Conservation (phyloP, 2,888 invertebrate species). For the Acleris sparsana region DNA sequence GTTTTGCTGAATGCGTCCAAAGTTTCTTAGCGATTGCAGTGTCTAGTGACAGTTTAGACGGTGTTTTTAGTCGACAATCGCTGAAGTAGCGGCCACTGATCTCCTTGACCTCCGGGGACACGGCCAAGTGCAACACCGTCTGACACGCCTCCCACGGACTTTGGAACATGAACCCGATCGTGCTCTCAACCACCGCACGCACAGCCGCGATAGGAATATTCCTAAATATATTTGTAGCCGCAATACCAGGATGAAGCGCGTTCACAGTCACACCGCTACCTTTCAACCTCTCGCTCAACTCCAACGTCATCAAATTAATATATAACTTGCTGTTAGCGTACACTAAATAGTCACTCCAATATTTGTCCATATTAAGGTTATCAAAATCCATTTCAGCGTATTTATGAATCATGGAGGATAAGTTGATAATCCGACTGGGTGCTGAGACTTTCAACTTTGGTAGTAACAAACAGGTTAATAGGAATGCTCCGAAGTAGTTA, state of each 20-base stretch:
- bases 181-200: conserved; percentile 53
- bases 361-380: conserved; percentile 56
- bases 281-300: conserved; percentile 74
- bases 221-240: conserved; percentile 86
- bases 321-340: conserved; percentile 85
- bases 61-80: conserved; percentile 64
- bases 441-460: conserved; percentile 61
- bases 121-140: conserved; percentile 73
- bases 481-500: conserved; percentile 85
- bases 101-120: conserved; percentile 68
- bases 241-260: conserved; percentile 87
- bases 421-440: conserved; percentile 79
- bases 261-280: conserved; percentile 84
- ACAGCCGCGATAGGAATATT: conserved; percentile 79
- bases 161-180: conserved; percentile 77
- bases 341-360: conserved; percentile 77
- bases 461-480: conserved; percentile 81
- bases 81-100: conserved; percentile 84
- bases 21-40: conserved; percentile 75
- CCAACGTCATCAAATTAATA: conserved; percentile 85
- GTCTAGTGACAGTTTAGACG: conserved; percentile 68
- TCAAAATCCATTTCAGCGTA: conserved; percentile 40
- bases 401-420: conserved; percentile 76
- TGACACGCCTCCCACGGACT: conserved; percentile 83
- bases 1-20: conserved; percentile 84